A percentile compares a stretch with the other conserved stretches of the same genome.
phyloP scores from a whole-genome alignment of 37 sponge, comb jelly and placozoan genomes.

The Axinella damicornis region DNA sequence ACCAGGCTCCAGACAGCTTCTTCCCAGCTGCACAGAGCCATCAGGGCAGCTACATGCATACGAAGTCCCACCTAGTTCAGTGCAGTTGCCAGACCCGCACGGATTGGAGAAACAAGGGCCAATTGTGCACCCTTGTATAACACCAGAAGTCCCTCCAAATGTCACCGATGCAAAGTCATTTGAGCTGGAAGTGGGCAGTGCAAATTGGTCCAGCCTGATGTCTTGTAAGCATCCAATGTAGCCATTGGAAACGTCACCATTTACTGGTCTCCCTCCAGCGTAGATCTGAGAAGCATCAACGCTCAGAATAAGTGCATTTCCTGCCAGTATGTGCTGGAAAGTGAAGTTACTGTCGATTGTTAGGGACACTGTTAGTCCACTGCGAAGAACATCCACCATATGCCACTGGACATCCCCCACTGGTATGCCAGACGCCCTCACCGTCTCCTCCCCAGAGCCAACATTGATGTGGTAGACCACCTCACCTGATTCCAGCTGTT shows the following conservation, averaged over 20 bases:
- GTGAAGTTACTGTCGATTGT: conserved; percentile 32
- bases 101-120: conserved; percentile 61
- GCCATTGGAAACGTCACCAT: too few species aligned
- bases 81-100: conserved; percentile 45
- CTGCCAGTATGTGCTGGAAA: conserved; percentile 5
- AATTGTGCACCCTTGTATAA: conserved; percentile 29
- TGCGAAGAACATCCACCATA: conserved; percentile 16
- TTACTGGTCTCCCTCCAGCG: conserved; percentile 43
- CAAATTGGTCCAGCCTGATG: conserved; percentile 40
- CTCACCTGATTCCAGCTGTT: conserved; percentile 25
- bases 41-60: conserved; percentile 44
- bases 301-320: conserved; percentile 43
- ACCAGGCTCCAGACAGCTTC: background rate
- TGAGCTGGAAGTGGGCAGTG: conserved; percentile 39
- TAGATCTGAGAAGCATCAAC: conserved; percentile 36
- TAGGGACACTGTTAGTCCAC: conserved; percentile 21
- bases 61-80: background rate
- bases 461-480: conserved; percentile 38
- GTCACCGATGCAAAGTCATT: conserved; percentile 55
- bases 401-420: conserved; percentile 56
- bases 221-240: conserved; percentile 66
- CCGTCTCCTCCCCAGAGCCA: conserved; percentile 33
- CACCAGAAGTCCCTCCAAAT: background rate
- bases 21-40: background rate
- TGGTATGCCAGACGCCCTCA: background rate